phyloP scores from a whole-genome alignment of 2,888 invertebrate genomes.

The Drosophila borborema region DNA sequence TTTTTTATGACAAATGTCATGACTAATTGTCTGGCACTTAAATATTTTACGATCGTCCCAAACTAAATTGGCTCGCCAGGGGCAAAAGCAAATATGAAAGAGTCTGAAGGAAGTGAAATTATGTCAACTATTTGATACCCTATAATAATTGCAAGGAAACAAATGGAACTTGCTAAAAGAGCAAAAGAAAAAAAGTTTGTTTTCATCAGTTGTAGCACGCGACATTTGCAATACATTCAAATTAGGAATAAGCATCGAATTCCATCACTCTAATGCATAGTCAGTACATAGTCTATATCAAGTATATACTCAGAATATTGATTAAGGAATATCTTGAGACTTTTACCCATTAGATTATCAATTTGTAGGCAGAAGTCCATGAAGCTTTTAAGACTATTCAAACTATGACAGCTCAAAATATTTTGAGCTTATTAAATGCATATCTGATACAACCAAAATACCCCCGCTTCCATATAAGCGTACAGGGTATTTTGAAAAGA shows the following conservation, averaged over 20 bases:
- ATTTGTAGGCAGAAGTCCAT: not conserved
- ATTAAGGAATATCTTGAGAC: too few species aligned
- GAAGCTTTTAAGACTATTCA: not conserved
- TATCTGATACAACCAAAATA: not conserved
- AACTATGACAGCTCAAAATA: too few species aligned
- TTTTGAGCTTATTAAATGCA: not conserved
- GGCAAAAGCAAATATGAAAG: slow-evolving; percentile 19
- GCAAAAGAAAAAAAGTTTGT: too few species aligned
- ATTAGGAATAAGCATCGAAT: too few species aligned
- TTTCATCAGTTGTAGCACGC: too few species aligned
- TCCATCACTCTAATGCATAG: too few species aligned
- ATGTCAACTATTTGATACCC: not conserved
- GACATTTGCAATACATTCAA: not conserved
- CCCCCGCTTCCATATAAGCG: not conserved
- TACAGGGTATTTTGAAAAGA: not conserved
- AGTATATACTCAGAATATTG: too few species aligned
- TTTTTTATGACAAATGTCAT: slow-evolving; percentile 69
- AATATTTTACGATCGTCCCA: slow-evolving; percentile 54
- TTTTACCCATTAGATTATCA: not conserved
- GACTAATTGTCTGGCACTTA: slow-evolving; percentile 75
- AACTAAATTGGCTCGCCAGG: slow-evolving; percentile 39
- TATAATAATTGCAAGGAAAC: not conserved
- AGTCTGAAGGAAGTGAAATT: not conserved
- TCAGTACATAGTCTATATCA: too few species aligned
- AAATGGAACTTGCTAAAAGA: not conserved